phyloP scores from a whole-genome alignment of 1,140 invertebrate species.

The Eufriesea mexicana region DNA sequence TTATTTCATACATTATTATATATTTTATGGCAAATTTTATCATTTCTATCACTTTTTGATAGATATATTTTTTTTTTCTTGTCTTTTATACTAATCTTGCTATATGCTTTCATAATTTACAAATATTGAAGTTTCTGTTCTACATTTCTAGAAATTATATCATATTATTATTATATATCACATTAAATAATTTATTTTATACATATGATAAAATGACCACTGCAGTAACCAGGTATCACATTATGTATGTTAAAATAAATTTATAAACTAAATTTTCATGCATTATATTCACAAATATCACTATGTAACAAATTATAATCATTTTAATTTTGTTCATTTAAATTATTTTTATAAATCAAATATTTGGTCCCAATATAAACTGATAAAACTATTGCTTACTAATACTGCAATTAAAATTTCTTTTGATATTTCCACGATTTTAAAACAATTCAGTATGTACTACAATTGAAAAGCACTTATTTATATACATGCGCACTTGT shows the following conservation, averaged over 20 bases:
- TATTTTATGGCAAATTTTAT: constrained; percentile 3
- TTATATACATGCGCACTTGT: background rate
- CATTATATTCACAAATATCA: background rate
- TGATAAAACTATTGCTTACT: constrained; percentile 18
- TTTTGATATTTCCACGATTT: background rate
- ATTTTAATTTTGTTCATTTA: background rate
- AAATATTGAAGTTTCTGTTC: constrained; percentile 32
- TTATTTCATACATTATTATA: constrained; percentile 20
- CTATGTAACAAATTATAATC: constrained; percentile 2
- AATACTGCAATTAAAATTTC: constrained; percentile 33
- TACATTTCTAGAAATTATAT: background rate
- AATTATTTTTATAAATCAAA: constrained; percentile 32
- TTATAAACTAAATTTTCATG: background rate
- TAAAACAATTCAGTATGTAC: constrained; percentile 19
- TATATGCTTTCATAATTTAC: background rate
- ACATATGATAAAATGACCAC: constrained; percentile 15
- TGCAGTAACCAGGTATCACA: constrained; percentile 51
- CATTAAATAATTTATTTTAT: constrained; percentile 40
- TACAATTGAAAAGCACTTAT: background rate
- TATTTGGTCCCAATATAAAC: constrained; percentile 36
- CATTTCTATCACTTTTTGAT: constrained; percentile 1
- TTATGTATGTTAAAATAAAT: constrained; percentile 17
- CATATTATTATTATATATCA: constrained; percentile 51
- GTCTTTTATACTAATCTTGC: background rate
- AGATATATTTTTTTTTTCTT: background rate